These are phyloP conservation scores for Diorhabda carinulata DNA, from an alignment of 1,140 invertebrate genomes.

Conservation along the genomic window DNA sequence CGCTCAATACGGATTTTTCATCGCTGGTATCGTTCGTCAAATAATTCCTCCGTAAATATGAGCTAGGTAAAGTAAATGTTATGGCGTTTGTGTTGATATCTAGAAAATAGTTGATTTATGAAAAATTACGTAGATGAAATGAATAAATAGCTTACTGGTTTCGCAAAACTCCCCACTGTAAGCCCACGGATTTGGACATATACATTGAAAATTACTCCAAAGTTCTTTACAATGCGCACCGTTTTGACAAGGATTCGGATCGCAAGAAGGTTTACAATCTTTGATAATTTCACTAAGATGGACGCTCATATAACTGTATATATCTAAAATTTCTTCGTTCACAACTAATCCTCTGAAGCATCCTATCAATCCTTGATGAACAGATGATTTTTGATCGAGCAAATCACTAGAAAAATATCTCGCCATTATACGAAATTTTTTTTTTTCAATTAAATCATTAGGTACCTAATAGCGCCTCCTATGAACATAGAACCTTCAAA, in stretches of 20 bases:
- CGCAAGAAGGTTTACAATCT: conserved; percentile 89
- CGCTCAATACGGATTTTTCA: conserved; percentile 61
- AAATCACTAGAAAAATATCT: conserved; percentile 60
- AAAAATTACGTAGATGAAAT: background rate
- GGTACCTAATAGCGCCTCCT: conserved; percentile 82
- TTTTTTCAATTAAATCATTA: background rate
- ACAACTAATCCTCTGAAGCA: conserved; percentile 89
- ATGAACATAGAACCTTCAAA: conserved; percentile 92
- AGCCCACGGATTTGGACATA: conserved; percentile 86
- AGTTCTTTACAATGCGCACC: conserved; percentile 84
- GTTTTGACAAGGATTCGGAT: conserved; percentile 89
- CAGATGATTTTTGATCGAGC: conserved; percentile 69
- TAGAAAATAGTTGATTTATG: conserved; percentile 48
- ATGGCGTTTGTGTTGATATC: conserved; percentile 87
- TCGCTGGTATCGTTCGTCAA: conserved; percentile 61
- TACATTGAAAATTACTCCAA: conserved; percentile 89
- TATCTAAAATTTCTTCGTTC: conserved; percentile 84
- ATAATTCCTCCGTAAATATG: conserved; percentile 76
- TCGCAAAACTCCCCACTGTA: conserved; percentile 86
- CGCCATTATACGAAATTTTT: background rate
- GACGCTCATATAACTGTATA: conserved; percentile 91
- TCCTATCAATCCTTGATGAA: conserved; percentile 84
- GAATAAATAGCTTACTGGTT: conserved; percentile 63
- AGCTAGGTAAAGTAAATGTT: conserved; percentile 77
- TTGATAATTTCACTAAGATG: conserved; percentile 85